Evolutionary conservation across 2,113 vertebrate species (phyloP).

Genomic region (Urocynchramus pylzowi): DNA sequence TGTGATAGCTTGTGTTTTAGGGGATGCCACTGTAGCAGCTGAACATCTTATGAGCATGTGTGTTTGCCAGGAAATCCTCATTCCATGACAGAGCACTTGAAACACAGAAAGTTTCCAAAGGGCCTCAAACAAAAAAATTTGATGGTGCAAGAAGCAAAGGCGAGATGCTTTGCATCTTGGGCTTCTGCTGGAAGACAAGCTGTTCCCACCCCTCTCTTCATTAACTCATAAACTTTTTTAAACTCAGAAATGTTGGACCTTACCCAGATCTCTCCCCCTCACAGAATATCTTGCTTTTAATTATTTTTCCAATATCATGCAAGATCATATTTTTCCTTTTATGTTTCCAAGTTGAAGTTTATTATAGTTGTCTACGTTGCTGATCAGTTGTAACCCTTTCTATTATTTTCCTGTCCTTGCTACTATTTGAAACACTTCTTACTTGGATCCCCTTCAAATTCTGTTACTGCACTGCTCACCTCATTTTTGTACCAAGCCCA

Average conservation of each 20-base stretch:
- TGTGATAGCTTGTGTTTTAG: not conserved
- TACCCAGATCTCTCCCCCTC: not conserved
- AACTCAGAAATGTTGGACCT: not conserved
- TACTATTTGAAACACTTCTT: not conserved
- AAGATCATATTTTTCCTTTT: slow-evolving; percentile 19
- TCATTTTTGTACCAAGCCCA: not conserved
- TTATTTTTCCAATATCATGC: slow-evolving; percentile 1
- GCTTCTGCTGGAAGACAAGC: not conserved
- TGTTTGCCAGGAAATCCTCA: not conserved
- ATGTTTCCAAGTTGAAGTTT: slow-evolving; percentile 23
- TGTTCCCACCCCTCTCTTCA: not conserved
- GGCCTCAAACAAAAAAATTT: rapidly evolving
- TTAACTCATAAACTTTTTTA: not conserved
- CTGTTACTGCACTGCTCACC: not conserved
- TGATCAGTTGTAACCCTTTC: not conserved
- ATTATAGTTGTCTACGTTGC: not conserved
- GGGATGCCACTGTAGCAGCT: not conserved
- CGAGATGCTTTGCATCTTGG: not conserved
- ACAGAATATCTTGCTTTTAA: not conserved
- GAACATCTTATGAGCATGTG: not conserved
- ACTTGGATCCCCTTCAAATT: not conserved
- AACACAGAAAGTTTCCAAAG: not conserved
- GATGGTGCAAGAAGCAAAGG: not conserved
- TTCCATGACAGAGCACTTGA: not conserved
- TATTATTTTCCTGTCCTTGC: not conserved